Base-by-base conservation (phyloP, 2,113 vertebrate genomes). In the Sinocyclocheilus grahami region DNA sequence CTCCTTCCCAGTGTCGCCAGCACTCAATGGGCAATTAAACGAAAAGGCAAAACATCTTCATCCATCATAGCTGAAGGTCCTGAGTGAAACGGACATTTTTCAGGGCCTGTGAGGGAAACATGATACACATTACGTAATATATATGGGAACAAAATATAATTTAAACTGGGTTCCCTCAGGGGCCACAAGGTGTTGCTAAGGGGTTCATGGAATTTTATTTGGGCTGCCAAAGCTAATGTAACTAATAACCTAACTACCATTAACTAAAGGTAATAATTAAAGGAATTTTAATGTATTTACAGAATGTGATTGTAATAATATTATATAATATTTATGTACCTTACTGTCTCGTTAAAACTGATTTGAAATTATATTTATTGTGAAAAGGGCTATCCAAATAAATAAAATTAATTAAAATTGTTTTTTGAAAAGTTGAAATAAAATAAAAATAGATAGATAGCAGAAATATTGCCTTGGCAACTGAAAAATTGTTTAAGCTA, bases 41-140 rank as follows among this genome's bases (percentile, higher is more conserved):
- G 53, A 88, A 71, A 81, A 85, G 65, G 27, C 48, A 80, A 30
- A 55, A 78, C n/a, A 13, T 85, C 75, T 77, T 62, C 82, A 55
- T 83, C 65, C 11, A 53, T 84, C 82, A 12, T 16, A 46, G 16
- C 14, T 27, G 62, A 67, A 82, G 16, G 62, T 67, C 79, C 37
- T 0, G 2, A 8, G n/a, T 48, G 62, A 82, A 67, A 67, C 9
- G 14, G 77, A 24, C 39, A 30, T 62, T 69, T 78, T n/a, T 87
- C 72, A 85, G 53, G 88, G 18, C 72, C 88, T 89, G 83, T 53
- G 11, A 58, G 60, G 11, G 51, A 87, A 74, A 84, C 69, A 63
- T 22, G 18, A 37, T 2, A 81, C 4, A 58, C 53, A 20, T 46
- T 14, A 24, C 12, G 24, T 10, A 55, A 65, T 22, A 20, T 4